Percentiles rank a stretch among this genome's conserved stretches.
Evolutionary conservation across 23 tunicate genomes (phyloP).

Genomic region (Styela plicata): DNA sequence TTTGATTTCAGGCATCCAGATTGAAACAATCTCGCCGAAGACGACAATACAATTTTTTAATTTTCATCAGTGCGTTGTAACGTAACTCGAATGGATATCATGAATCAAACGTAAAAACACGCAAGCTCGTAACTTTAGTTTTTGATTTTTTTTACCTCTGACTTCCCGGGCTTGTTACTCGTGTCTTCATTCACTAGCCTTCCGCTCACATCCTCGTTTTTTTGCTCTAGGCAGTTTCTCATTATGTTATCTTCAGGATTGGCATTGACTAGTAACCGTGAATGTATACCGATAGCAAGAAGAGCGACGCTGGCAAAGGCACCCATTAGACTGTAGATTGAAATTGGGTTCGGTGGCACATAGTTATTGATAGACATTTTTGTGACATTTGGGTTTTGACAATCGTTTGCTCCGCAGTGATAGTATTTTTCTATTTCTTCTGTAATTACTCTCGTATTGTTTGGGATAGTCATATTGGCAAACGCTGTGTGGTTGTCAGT

Average conservation of each 20-base stretch:
- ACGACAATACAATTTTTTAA: too few species aligned
- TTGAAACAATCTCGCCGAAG: too few species aligned
- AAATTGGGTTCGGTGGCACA: neutral
- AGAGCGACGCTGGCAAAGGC: neutral
- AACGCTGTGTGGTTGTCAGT: neutral
- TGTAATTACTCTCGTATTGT: too few species aligned
- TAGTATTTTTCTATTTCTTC: too few species aligned
- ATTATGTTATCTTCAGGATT: too few species aligned
- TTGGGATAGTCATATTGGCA: too few species aligned
- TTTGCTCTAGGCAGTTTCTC: neutral
- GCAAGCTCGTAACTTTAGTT: too few species aligned
- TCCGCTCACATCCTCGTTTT: neutral
- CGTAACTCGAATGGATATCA: too few species aligned
- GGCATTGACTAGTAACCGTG: too few species aligned
- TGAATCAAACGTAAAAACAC: too few species aligned
- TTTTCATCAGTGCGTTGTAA: too few species aligned
- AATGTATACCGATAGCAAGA: neutral
- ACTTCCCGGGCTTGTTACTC: neutral
- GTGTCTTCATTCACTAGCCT: neutral
- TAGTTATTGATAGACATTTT: neutral
- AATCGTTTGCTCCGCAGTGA: neutral
- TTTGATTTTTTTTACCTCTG: neutral
- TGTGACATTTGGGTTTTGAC: neutral
- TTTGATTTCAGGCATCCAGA: too few species aligned
- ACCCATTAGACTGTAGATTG: neutral